Evolutionary conservation across 2,888 invertebrate species (phyloP).

Genomic region (Lingula anatina): DNA sequence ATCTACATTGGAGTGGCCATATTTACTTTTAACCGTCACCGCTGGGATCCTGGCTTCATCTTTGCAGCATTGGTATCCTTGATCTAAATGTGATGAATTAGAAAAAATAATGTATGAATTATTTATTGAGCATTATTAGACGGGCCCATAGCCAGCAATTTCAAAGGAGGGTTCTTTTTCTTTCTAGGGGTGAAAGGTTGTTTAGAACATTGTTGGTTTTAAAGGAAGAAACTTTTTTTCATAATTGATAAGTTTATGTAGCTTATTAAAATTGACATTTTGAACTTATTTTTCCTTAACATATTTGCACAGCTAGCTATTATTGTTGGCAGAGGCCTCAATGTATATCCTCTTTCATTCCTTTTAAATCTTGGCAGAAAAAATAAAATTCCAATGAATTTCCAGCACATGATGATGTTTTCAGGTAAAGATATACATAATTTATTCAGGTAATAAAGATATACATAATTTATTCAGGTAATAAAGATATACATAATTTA

Average conservation of each 20-base stretch:
- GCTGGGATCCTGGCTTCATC: conserved; percentile 90
- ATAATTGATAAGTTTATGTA: too few species aligned
- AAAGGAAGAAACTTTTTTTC: too few species aligned
- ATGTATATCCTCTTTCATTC: conserved; percentile 91
- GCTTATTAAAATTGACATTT: too few species aligned
- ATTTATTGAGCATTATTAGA: conserved; percentile 1
- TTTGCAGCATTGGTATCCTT: conserved; percentile 83
- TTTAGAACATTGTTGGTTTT: too few species aligned
- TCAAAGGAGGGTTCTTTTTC: too few species aligned
- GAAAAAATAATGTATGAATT: too few species aligned
- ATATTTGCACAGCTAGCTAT: conserved; percentile 89
- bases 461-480: background rate
- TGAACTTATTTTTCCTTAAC: too few species aligned
- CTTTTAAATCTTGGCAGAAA: conserved; percentile 84
- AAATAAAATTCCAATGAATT: conserved; percentile 79
- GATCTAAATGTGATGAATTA: too few species aligned
- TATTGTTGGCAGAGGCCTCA: conserved; percentile 82
- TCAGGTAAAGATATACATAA: conserved; percentile 62
- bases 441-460: conserved; percentile 54
- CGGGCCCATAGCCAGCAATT: too few species aligned
- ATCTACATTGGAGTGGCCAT: conserved; percentile 97
- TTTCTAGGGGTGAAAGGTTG: too few species aligned
- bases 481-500: conserved; percentile 46
- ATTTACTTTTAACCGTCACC: conserved; percentile 95
- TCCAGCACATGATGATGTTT: conserved; percentile 97